Conservation (phyloP, 2,888 invertebrate genomes). For the Erebia ligea region DNA sequence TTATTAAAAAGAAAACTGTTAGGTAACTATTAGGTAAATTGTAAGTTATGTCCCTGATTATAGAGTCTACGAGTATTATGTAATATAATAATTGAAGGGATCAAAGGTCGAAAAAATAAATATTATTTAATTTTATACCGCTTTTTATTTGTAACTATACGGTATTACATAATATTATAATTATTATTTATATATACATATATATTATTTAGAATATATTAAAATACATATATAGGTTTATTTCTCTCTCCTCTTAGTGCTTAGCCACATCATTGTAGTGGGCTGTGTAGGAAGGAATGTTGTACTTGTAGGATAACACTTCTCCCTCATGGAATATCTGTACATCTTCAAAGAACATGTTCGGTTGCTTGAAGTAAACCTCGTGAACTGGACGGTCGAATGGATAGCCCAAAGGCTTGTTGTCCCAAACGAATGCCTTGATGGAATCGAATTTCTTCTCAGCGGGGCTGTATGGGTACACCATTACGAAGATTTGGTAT, state of each 20-base stretch:
- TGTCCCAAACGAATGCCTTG: constrained; percentile 66
- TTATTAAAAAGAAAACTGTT: too few species aligned
- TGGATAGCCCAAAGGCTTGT: constrained; percentile 82
- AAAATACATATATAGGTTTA: constrained; percentile 27
- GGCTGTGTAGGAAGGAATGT: constrained; percentile 51
- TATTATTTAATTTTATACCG: constrained; percentile 57
- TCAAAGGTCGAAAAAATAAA: constrained; percentile 43
- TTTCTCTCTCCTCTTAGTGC: constrained; percentile 50
- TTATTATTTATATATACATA: constrained; percentile 21
- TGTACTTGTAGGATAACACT: constrained; percentile 57
- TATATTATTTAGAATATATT: constrained; percentile 10
- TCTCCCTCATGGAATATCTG: constrained; percentile 77
- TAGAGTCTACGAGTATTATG: too few species aligned
- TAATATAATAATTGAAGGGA: constrained; percentile 1
- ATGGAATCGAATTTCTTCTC: constrained; percentile 56
- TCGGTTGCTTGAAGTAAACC: constrained; percentile 78
- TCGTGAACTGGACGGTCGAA: constrained; percentile 80
- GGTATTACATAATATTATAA: constrained; percentile 17
- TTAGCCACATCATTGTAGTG: constrained; percentile 51
- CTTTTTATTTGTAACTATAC: constrained; percentile 33
- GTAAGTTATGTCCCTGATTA: neutral
- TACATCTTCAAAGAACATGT: constrained; percentile 85
- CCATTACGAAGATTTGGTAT: constrained; percentile 85
- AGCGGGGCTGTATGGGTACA: constrained; percentile 78
- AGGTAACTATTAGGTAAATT: neutral